phyloP scores from a whole-genome alignment of 1,140 invertebrate species.

The Philopotamus ludificatus region DNA sequence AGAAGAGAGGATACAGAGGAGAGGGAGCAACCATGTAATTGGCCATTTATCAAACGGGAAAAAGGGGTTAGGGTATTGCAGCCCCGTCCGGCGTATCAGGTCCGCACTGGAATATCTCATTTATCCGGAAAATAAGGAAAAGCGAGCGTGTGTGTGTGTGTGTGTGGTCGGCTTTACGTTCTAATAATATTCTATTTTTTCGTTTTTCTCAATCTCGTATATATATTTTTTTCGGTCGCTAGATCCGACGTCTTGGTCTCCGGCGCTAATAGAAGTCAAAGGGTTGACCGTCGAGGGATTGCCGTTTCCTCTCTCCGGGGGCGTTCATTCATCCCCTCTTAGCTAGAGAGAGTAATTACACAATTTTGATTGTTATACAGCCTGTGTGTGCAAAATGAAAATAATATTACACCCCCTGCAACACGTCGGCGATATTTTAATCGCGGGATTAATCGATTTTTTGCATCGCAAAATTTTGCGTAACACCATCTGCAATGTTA shows the following conservation, averaged over 20 bases:
- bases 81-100: conserved; percentile 35
- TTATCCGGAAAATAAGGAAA: conserved; percentile 18
- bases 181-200: too few species aligned
- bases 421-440: background rate
- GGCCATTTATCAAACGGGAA: conserved; percentile 59
- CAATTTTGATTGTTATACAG: conserved; percentile 32
- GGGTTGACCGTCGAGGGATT: conserved; percentile 34
- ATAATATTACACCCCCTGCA: background rate
- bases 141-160: background rate
- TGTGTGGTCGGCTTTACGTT: too few species aligned
- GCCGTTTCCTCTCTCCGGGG: background rate
- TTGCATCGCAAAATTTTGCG: too few species aligned
- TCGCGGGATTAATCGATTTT: background rate
- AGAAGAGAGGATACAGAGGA: background rate
- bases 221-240: background rate
- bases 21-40: conserved; percentile 49
- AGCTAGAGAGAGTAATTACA: conserved; percentile 33
- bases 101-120: conserved; percentile 23
- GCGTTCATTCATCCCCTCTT: background rate
- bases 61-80: conserved; percentile 45
- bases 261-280: conserved; percentile 37
- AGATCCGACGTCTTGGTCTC: conserved; percentile 37
- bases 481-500: too few species aligned
- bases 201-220: too few species aligned
- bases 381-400: conserved; percentile 1